Base-by-base conservation (phyloP, 2,797 vertebrate genomes). In the Pipistrellus pipistrellus region DNA sequence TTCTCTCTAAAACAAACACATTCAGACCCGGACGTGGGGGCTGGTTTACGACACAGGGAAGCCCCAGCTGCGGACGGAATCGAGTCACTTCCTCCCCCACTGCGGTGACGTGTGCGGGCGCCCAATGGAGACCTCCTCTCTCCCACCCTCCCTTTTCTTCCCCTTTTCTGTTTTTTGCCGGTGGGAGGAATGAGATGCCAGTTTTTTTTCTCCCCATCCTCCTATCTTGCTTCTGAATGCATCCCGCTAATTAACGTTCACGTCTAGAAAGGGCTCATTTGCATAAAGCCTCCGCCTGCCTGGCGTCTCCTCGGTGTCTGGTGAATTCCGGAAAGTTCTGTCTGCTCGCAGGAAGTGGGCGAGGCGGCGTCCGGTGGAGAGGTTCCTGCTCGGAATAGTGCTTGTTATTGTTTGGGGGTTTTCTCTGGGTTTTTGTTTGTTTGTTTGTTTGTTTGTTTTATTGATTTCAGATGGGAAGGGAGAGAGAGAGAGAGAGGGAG, bases 51-150 rank as follows among this genome's bases (percentile, higher is more conserved):
- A 64, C 14, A 59, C 23, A 27, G 3, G 76, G 73, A 73, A 90
- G 85, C 81, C 18, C 21, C 89, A 94, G 84, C 30, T 93, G 80
- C 87, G 81, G 72, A 35, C 77, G 78, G 66, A 93, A 91, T 85
- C n/a, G n/a, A 48, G 92, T 89, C 51, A 94, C 80, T 90, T 84
- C 46, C 84, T 59, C 81, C 80, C 13, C 75, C 32, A 72, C 4
- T 48, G 85, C 68, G 84, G 5, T 93, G 78, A 95, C 85, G 96
- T 53, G 32, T 17, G 91, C 21, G 93, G 68, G 48, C n/a, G 27
- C 80, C 46, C 73, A 85, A 93, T 73, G 59, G 71, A 84, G 68
- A 71, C 85, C 30, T 73, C 41, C 48, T 5, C 6, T 90, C 78
- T 90, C 71, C 55, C 69, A 59, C 91, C 64, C 82, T 88, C 81